phyloP scores from a whole-genome alignment of 2,888 invertebrate species.

The Thera britannica region DNA sequence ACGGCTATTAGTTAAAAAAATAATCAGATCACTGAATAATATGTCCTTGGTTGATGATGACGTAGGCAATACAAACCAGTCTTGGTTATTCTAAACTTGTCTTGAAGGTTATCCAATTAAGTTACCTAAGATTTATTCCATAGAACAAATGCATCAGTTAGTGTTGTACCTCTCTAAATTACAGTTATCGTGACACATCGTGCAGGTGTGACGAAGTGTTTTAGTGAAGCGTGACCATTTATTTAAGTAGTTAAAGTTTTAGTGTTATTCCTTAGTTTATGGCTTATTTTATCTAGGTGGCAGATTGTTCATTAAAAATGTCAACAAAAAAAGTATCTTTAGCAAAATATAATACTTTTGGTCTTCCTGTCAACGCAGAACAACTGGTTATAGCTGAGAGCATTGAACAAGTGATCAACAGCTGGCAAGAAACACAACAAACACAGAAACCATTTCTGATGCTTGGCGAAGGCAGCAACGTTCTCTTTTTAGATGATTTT shows the following conservation, averaged over 20 bases:
- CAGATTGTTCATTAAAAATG: slow-evolving; percentile 8
- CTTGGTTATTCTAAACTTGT: slow-evolving; percentile 2
- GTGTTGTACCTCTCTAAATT: background rate
- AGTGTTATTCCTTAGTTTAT: background rate
- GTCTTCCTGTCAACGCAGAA: slow-evolving; percentile 14
- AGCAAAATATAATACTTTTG: slow-evolving; percentile 27
- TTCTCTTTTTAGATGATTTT: slow-evolving; percentile 26
- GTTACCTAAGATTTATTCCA: background rate
- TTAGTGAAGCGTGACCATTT: background rate
- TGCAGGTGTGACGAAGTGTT: slow-evolving; percentile 7
- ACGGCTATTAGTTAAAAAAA: background rate
- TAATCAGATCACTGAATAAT: slow-evolving; percentile 7
- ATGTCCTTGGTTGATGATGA: background rate
- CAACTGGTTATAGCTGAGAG: slow-evolving; percentile 9
- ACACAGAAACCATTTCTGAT: slow-evolving; percentile 13
- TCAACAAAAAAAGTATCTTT: slow-evolving; percentile 7
- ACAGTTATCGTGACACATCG: slow-evolving; percentile 5
- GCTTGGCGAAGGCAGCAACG: slow-evolving; percentile 23
- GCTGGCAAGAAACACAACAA: slow-evolving; percentile 16
- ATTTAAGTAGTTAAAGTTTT: background rate
- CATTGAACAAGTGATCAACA: slow-evolving; percentile 11
- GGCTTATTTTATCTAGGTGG: background rate
- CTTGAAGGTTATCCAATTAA: slow-evolving; percentile 6
- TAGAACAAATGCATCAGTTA: background rate
- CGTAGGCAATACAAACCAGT: slow-evolving; percentile 8